Conservation (phyloP, 2,888 invertebrate species). For the Tiphia femorata region DNA sequence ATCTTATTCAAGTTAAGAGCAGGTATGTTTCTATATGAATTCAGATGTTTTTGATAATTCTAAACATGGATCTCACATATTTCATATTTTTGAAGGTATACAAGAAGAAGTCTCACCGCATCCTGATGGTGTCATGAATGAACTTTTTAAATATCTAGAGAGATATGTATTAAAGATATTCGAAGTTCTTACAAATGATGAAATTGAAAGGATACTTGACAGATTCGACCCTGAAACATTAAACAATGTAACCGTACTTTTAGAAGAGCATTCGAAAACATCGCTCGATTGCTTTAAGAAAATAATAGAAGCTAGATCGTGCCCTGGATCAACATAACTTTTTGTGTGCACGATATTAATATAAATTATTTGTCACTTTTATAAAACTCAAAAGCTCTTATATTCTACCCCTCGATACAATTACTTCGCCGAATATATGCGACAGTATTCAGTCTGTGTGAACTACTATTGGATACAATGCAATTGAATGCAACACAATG, state of each 20-base stretch:
- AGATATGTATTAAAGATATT: constrained; percentile 54
- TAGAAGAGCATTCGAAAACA: constrained; percentile 23
- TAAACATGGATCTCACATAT: background rate
- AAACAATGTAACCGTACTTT: constrained; percentile 22
- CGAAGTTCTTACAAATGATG: constrained; percentile 27
- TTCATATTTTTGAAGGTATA: constrained; percentile 10
- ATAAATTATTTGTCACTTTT: no score
- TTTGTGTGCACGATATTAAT: no score
- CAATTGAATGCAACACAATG: no score
- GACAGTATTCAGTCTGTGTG: no score
- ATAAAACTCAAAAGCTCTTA: no score
- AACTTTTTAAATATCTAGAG: constrained; percentile 47
- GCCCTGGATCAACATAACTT: background rate
- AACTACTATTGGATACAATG: no score
- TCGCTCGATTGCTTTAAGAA: constrained; percentile 28
- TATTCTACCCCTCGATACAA: no score
- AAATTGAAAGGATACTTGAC: constrained; percentile 39
- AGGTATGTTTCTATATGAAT: constrained; percentile 35
- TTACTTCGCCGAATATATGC: no score
- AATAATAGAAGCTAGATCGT: constrained; percentile 21
- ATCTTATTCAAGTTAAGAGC: constrained; percentile 46
- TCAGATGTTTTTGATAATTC: background rate
- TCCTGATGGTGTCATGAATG: constrained; percentile 35
- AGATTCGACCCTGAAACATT: constrained; percentile 27
- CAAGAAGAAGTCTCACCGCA: constrained; percentile 27